Conservation (phyloP, 2,888 invertebrate genomes). For the Palloptera scutellata region DNA sequence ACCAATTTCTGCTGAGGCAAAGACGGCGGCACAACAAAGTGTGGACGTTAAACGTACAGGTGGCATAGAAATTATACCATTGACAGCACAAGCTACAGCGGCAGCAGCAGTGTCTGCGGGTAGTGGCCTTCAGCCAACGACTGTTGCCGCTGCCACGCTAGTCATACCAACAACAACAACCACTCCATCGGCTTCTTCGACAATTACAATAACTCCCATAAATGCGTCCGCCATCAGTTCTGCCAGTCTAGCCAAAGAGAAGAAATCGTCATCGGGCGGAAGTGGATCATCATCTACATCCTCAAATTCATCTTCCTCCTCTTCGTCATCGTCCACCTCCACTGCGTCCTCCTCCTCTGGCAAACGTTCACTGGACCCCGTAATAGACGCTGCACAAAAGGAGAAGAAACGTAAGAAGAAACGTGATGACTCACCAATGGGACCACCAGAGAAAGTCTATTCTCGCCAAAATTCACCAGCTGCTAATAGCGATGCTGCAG, state of each 20-base stretch:
- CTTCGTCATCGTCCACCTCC: conserved; percentile 22
- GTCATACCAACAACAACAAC: conserved; percentile 61
- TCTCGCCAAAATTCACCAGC: conserved; percentile 69
- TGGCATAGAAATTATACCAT: conserved; percentile 83
- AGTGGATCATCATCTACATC: background rate
- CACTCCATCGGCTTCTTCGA: conserved; percentile 71
- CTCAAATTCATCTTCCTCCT: conserved; percentile 11
- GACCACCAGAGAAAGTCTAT: conserved; percentile 79
- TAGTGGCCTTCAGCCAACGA: conserved; percentile 48
- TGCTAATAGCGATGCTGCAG: conserved; percentile 65
- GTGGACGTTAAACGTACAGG: conserved; percentile 55
- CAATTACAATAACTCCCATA: conserved; percentile 88
- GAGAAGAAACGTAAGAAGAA: conserved; percentile 82
- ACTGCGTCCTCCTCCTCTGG: conserved; percentile 19
- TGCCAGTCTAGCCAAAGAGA: conserved; percentile 30
- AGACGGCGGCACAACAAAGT: conserved; percentile 26
- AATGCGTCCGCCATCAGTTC: conserved; percentile 40
- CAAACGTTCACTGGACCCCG: conserved; percentile 37
- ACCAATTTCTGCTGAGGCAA: conserved; percentile 51
- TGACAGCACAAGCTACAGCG: conserved; percentile 65
- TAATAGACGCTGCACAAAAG: conserved; percentile 47
- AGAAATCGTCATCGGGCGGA: conserved; percentile 35
- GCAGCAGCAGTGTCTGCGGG: conserved; percentile 5
- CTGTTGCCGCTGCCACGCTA: background rate
- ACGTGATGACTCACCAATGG: conserved; percentile 70